Evolutionary conservation across 2,113 vertebrate species (phyloP).

Genomic region (Struthio camelus): DNA sequence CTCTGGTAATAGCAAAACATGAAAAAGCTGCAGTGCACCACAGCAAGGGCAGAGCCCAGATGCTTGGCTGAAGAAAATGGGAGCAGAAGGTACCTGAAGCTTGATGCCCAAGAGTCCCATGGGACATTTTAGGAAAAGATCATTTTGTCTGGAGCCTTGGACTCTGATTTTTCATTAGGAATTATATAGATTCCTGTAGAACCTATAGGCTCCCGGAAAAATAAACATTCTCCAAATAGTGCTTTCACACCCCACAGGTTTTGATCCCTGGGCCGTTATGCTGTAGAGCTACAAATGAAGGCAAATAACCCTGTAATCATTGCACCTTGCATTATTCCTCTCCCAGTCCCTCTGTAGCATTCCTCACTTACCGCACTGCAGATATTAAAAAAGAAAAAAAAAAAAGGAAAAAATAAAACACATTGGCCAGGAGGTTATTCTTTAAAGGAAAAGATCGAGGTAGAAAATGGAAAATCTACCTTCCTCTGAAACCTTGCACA

Average conservation of each 20-base stretch:
- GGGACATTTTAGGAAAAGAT: neutral
- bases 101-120: neutral
- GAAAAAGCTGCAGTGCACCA: neutral
- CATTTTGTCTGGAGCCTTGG: neutral
- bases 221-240: neutral
- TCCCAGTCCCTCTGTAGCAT: neutral
- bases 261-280: neutral
- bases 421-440: neutral
- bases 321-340: neutral
- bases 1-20: neutral
- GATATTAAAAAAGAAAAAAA: neutral
- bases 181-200: neutral
- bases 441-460: neutral
- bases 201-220: neutral
- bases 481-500: neutral
- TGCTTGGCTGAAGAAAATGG: neutral
- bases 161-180: neutral
- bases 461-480: neutral
- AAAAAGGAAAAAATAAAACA: neutral
- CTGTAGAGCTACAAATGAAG: neutral
- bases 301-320: neutral
- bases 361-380: neutral
- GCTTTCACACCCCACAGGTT: neutral
- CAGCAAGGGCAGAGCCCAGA: neutral
- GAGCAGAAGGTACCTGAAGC: neutral